These are phyloP conservation scores for Nebria ingens DNA, from an alignment of 1,140 invertebrate species.

Conservation along the genomic window DNA sequence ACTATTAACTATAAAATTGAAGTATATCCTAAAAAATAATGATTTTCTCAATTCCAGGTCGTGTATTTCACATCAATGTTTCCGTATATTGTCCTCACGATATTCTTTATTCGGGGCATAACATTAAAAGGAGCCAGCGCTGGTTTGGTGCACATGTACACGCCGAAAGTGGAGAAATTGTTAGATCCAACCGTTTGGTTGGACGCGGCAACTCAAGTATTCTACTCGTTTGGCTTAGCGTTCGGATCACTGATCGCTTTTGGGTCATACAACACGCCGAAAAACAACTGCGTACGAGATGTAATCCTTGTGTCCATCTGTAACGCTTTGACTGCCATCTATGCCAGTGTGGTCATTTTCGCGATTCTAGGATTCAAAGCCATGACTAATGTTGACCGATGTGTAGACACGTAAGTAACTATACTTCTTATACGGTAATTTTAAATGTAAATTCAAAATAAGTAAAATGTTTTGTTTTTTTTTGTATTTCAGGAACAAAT, in stretches of 20 bases:
- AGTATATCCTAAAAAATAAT: background rate
- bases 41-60: constrained; percentile 49
- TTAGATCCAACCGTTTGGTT: constrained; percentile 78
- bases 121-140: constrained; percentile 80
- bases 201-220: constrained; percentile 91
- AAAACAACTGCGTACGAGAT: constrained; percentile 85
- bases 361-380: constrained; percentile 82
- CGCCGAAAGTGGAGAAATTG: constrained; percentile 77
- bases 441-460: background rate
- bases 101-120: constrained; percentile 88
- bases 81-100: constrained; percentile 88
- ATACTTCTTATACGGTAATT: background rate
- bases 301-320: constrained; percentile 80
- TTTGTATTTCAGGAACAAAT: constrained; percentile 43
- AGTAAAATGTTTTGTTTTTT: background rate
- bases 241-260: constrained; percentile 89
- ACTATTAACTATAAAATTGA: too few relatives aligned
- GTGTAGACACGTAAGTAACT: constrained; percentile 59
- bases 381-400: constrained; percentile 67
- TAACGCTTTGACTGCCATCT: constrained; percentile 87
- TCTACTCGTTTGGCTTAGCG: constrained; percentile 87
- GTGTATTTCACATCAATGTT: constrained; percentile 95
- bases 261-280: constrained; percentile 79
- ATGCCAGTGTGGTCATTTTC: constrained; percentile 87
- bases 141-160: constrained; percentile 85